Evolutionary conservation across 1,140 invertebrate genomes (phyloP).

Genomic region (Xylocopa sonorina): DNA sequence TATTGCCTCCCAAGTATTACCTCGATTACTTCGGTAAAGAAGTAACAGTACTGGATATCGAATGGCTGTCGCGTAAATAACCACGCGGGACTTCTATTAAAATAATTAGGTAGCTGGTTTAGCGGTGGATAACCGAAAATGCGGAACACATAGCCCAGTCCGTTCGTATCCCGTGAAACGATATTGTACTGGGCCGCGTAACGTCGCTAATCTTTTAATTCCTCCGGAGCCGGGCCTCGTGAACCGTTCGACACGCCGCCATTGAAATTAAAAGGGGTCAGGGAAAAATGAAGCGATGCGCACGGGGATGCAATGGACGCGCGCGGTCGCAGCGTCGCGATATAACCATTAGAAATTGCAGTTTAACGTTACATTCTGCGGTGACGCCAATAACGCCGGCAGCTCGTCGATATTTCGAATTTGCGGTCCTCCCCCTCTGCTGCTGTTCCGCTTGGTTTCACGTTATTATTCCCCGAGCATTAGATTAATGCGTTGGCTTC

Average conservation of each 20-base stretch:
- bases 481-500: slow-evolving; percentile 31
- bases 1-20: too few species aligned
- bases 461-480: slow-evolving; percentile 42
- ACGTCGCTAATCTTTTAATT: slow-evolving; percentile 47
- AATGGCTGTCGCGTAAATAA: background rate
- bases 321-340: background rate
- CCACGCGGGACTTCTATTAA: background rate
- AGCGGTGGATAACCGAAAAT: slow-evolving; percentile 6
- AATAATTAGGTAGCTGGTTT: slow-evolving; percentile 11
- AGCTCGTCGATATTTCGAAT: slow-evolving; percentile 49
- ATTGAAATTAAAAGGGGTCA: slow-evolving; percentile 59
- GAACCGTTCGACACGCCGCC: slow-evolving; percentile 43
- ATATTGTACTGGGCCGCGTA: slow-evolving; percentile 18
- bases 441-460: slow-evolving; percentile 28
- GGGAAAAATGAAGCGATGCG: slow-evolving; percentile 49
- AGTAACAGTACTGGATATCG: too few species aligned
- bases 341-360: slow-evolving; percentile 48
- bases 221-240: slow-evolving; percentile 6
- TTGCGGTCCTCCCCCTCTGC: background rate
- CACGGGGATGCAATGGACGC: background rate
- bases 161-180: background rate
- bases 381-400: slow-evolving; percentile 31
- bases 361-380: slow-evolving; percentile 49
- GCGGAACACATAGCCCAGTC: background rate
- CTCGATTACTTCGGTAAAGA: background rate